Evolutionary conservation across 2,797 vertebrate species (phyloP), one percentile per base, ranked within the genome.

Genomic region (Chrosomus eos): DNA sequence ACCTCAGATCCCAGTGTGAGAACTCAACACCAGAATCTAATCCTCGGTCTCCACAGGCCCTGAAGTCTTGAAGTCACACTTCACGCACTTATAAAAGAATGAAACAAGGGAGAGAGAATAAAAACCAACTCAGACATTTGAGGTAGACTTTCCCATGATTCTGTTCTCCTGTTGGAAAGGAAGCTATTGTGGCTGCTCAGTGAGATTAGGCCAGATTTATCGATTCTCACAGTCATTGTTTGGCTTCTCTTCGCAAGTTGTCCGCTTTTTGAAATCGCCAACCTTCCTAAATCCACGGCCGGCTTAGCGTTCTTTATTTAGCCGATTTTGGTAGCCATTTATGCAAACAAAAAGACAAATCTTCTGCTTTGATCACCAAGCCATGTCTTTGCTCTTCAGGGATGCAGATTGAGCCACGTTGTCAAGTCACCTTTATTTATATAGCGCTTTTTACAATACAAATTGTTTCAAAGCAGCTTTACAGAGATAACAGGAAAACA

Each of bases 311-410:
- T 82, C 78, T 86, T 86, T 88, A 87, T 86, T 82, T 82, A 84
- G 81, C 31, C 21, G 72, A 79, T 83, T 92, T 88, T 89, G 31
- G 73, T 68, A 87, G 60, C 86, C 90, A 90, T 92, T 94, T 91
- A 92, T 88, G 83, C 90, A 86, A 90, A 94, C 93, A 95, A 95
- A 93, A 85, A 88, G 90, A 89, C 87, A 90, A 93, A 93, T 93
- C 92, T 93, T 90, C 88, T 88, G 83, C 89, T 94, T 92, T 95
- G 92, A 95, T 94, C 92, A 90, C 74, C 66, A 38, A 88, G 87
- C 86, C 76, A 87, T 91, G 90, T 90, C 85, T 62, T 85, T 88
- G 85, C 91, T 91, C 91, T 91, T 85, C 81, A 84, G 91, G 84
- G 86, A 86, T 85, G 78, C 64, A 68, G 48, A 80, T 51, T 45